Evolutionary conservation across 2,113 vertebrate species (phyloP), one percentile per base, ranked within the genome.

Genomic region (Eublepharis macularius): DNA sequence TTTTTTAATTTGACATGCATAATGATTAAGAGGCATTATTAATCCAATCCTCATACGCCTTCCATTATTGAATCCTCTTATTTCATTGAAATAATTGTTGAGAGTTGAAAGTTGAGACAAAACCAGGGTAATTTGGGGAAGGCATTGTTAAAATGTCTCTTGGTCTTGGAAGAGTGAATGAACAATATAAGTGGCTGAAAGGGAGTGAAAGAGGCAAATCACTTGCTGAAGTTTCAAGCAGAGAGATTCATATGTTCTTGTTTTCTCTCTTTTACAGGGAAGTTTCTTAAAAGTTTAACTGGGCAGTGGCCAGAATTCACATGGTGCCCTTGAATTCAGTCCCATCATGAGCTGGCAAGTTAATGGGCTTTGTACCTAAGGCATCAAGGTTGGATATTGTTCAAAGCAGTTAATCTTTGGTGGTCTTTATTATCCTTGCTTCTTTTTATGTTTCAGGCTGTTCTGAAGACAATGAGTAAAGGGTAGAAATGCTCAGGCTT

Each of bases 241-340:
- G 47, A 81, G 66, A 49, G 16, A 81, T 65, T 32, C 11, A 49
- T 69, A 34, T 49, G 34, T 51, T 36, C 49, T 83, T 54, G 51
- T 16, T 4, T 34, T 4, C 68, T 68, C 66, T 68, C 21, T n/a
- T 72, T 72, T 57, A 24, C 29, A 2, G 26, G 34, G 72, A 79
- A 36, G 57, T 34, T 1, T 34, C 68, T 84, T 68, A 5, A 81
- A 73, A 24, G 47, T 66, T 57, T n/a, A 76, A 1, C 77, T 51
- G 91, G 76, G 36, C 21, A 1, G 57, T 63, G 13, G 87, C 87
- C 82, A 82, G 76, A 72, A 65, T 0, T 34, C 76, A 29, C 6
- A 19, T 10, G 0, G 69, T 34, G 66, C 13, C 4, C 2, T 32
- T 24, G 39, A 69, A 34, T 54, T 75, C 69, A 41, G 36, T 60